A percentile compares a stretch with the other conserved stretches of the same genome.
Evolutionary conservation across 2,888 invertebrate species (phyloP).

Genomic region (Mactromeris polynyma): DNA sequence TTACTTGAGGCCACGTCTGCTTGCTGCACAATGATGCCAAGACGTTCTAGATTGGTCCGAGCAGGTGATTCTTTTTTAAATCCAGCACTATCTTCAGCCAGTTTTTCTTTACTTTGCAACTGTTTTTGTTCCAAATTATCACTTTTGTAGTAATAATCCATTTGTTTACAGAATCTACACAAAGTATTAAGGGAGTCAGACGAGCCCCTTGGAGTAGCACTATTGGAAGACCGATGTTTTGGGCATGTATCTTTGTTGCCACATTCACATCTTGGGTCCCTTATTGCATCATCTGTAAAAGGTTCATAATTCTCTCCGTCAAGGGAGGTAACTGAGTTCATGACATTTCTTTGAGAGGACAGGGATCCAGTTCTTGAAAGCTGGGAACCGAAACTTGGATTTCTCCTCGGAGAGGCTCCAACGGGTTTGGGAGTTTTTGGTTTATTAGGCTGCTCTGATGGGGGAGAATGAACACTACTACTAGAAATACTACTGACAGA

Average conservation of each 20-base stretch:
- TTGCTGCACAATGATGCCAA: constrained; percentile 69
- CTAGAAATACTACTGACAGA: constrained; percentile 59
- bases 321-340: constrained; percentile 58
- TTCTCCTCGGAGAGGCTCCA: constrained; percentile 68
- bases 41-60: constrained; percentile 51
- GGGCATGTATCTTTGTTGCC: constrained; percentile 9
- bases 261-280: constrained; percentile 53
- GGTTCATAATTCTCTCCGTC: constrained; percentile 62
- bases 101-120: constrained; percentile 24
- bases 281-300: constrained; percentile 15
- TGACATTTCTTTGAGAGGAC: constrained; percentile 33
- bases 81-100: constrained; percentile 29
- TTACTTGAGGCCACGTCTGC: constrained; percentile 80
- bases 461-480: constrained; percentile 62
- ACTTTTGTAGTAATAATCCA: constrained; percentile 29
- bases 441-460: constrained; percentile 72
- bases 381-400: constrained; percentile 69
- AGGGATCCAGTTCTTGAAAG: constrained; percentile 62
- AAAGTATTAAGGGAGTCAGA: constrained; percentile 39
- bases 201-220: constrained; percentile 22
- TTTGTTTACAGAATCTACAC: constrained; percentile 51
- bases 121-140: constrained; percentile 28
- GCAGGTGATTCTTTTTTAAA: constrained; percentile 51
- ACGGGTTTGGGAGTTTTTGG: constrained; percentile 77
- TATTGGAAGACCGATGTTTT: constrained; percentile 6